These are phyloP conservation scores for Pocillopora damicornis DNA, from an alignment of 64 coral and sea anemone genomes.

Conservation along the genomic window DNA sequence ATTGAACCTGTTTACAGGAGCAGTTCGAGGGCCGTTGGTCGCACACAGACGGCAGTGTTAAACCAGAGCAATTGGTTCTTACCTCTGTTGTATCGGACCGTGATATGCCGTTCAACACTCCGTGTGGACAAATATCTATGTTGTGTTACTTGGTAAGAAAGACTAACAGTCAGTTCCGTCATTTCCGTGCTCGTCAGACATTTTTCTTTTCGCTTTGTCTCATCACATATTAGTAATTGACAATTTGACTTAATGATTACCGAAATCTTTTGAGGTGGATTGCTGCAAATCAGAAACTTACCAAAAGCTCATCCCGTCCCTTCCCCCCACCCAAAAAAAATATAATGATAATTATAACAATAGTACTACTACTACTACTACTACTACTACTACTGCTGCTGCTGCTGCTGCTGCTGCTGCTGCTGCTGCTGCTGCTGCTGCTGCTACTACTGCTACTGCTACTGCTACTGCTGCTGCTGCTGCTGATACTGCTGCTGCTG, in stretches of 20 bases:
- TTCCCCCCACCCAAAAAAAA: no score
- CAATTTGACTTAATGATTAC: no score
- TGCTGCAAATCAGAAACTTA: no score
- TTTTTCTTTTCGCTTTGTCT: neutral
- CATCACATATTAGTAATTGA: neutral
- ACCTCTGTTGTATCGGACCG: slow-evolving; percentile 74
- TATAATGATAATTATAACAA: neutral
- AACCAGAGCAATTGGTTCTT: slow-evolving; percentile 58
- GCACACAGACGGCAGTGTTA: slow-evolving; percentile 30
- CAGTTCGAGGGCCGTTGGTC: slow-evolving; percentile 64
- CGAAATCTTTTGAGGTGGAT: no score
- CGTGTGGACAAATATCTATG: slow-evolving; percentile 80
- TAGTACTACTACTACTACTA: neutral
- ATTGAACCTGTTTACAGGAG: slow-evolving; percentile 36
- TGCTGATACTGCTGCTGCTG: neutral
- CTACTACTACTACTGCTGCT: neutral
- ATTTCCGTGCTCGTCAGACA: no score
- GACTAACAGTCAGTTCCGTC: no score
- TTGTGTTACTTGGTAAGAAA: slow-evolving; percentile 79
- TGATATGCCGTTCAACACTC: slow-evolving; percentile 82
- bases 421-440: neutral
- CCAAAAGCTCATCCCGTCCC: no score
- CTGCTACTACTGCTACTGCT: neutral
- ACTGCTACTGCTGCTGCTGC: neutral
- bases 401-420: neutral